Evolutionary conservation across 2,113 vertebrate species (phyloP), one percentile per base, ranked within the genome.

Genomic region (Platysteira castanea): DNA sequence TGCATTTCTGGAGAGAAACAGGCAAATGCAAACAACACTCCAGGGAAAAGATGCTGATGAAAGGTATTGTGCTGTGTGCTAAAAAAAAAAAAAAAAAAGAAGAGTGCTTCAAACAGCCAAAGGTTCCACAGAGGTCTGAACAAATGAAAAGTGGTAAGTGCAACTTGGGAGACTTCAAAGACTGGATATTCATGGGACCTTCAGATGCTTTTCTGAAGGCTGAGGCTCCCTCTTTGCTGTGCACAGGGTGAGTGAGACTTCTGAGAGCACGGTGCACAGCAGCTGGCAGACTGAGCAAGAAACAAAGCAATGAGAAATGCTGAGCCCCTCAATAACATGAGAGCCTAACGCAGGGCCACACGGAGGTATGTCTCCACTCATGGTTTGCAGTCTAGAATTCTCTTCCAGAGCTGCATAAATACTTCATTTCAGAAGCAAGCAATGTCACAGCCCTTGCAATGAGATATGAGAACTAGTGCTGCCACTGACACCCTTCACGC

Each of bases 321-420:
- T 2, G 1, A 68, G 42, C 7, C 44, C 53, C 16, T 47, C 0
- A 0, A 30, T 31, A 75, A 54, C 3, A 2, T 5, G 10, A 77
- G 9, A 77, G 54, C 33, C 42, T 39, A 67, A 28, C 8, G 27
- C 30, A 82, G 12, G 35, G 53, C 37, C 42, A 49, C 24, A 31
- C 47, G 39, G 52, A 68, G 3, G 3, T 27, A 44, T 9, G 23
- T 30, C 33, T 75, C 23, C 33, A 44, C 41, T 53, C 14, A n/a
- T 9, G 12, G 50, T 46, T 61, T 57, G 53, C 59, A 74, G 53
- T 24, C 37, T 39, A 67, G 46, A 93, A 35, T 50, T 30, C 41
- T 77, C 64, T 87, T 87, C 35, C 65, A 81, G 64, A 94, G 35
- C 18, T 35, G 27, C 10, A 50, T 23, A 70, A 89, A 87, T 18